Evolutionary conservation across 2,113 vertebrate species (phyloP), one percentile per base, ranked within the genome.

Genomic region (Catharus fuscescens): DNA sequence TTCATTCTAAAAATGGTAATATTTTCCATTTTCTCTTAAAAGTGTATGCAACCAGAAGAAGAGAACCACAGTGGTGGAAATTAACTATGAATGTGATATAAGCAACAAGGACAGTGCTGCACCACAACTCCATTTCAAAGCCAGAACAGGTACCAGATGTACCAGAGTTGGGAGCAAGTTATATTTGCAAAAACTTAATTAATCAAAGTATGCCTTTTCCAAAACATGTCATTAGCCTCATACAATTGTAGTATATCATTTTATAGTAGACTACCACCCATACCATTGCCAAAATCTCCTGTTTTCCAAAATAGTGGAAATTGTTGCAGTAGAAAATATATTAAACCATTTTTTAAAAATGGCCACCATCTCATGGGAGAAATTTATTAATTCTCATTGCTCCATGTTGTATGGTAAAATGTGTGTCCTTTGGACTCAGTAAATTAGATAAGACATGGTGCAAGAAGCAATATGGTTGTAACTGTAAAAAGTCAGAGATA

Each of bases 11-110:
- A 86, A 95, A 86, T 3, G 12, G 16, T 54, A 85, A 8, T 91
- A 90, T 95, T 92, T 96, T 95, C 94, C 78, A 93, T 83, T 81
- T 91, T 90, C 60, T 32, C 38, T 88, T 88, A 83, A 92, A 45
- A 57, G 8, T 17, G n/a, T 32, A 82, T 73, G 89, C 13, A 71
- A 67, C 62, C 40, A 66, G 62, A 93, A 66, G 60, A 93, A 80
- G 73, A 84, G 32, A 88, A 80, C 24, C 64, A 78, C 10, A 29
- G 28, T 28, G 10, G 16, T 8, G 16, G 44, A 38, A 34, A 88
- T 48, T 6, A 71, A 12, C 31, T 45, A 26, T 32, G 36, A 66
- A 34, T 36, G 18, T 60, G 7, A 2, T 64, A 9, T 40, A 79
- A 48, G 31, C 38, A 23, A 52, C 23, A 48, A 73, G 70, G 62